phyloP scores from a whole-genome alignment of 2,797 vertebrate genomes.

The Myripristis murdjan region DNA sequence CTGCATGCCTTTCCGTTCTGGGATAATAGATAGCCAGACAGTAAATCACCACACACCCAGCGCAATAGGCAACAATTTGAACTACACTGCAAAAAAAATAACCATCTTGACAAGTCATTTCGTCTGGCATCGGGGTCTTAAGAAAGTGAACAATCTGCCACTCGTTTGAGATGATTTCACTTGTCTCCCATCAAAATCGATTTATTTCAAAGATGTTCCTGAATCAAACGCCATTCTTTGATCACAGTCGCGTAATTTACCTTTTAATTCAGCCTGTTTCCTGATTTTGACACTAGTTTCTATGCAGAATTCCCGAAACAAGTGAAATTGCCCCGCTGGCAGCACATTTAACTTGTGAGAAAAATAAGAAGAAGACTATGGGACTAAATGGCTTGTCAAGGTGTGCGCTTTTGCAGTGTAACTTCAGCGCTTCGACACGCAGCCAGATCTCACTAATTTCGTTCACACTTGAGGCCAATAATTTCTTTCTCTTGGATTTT shows the following conservation, averaged over 20 bases:
- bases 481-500: not conserved
- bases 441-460: not conserved
- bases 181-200: too few species aligned
- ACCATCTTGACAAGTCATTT: not conserved
- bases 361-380: too few species aligned
- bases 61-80: constrained; percentile 72
- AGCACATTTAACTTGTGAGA: not conserved
- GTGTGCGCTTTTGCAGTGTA: too few species aligned
- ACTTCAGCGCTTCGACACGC: not conserved
- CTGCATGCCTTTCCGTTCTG: constrained; percentile 92
- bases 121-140: constrained; percentile 6
- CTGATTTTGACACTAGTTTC: not conserved
- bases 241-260: too few species aligned
- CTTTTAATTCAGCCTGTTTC: not conserved
- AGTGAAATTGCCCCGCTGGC: too few species aligned
- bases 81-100: constrained; percentile 53
- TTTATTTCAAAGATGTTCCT: not conserved
- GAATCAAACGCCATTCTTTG: too few species aligned
- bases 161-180: too few species aligned
- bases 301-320: too few species aligned
- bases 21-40: constrained; percentile 82
- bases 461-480: not conserved
- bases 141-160: not conserved
- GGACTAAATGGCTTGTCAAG: too few species aligned
- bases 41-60: constrained; percentile 77